Evolutionary conservation across 2,888 invertebrate genomes (phyloP).

Genomic region (Polylopha cassiicola): DNA sequence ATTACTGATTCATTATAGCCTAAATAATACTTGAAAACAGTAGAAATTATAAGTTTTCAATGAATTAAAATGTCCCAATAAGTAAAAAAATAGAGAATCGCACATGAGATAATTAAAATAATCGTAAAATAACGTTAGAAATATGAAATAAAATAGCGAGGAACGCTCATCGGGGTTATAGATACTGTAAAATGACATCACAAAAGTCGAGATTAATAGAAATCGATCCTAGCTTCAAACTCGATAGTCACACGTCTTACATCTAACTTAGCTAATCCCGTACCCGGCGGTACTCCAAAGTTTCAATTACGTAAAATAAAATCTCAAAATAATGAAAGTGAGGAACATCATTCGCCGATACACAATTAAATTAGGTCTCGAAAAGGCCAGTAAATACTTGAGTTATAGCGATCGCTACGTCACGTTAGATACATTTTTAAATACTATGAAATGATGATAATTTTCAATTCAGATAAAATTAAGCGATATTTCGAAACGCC

Average conservation of each 20-base stretch:
- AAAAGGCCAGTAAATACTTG: slow-evolving; percentile 68
- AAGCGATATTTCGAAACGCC: slow-evolving; percentile 29
- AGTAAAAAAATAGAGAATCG: slow-evolving; percentile 41
- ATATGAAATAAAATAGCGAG: slow-evolving; percentile 11
- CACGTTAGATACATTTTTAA: slow-evolving; percentile 58
- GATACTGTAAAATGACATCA: slow-evolving; percentile 44
- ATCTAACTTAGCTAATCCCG: slow-evolving; percentile 54
- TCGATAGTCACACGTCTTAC: slow-evolving; percentile 66
- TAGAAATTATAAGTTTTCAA: slow-evolving; percentile 42
- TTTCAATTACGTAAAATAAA: slow-evolving; percentile 33
- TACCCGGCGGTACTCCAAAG: slow-evolving; percentile 58
- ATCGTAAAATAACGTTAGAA: slow-evolving; percentile 25
- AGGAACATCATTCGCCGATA: slow-evolving; percentile 57
- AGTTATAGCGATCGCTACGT: slow-evolving; percentile 65
- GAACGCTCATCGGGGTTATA: slow-evolving; percentile 49
- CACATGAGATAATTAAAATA: slow-evolving; percentile 27
- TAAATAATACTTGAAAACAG: slow-evolving; percentile 51
- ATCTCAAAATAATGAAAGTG: slow-evolving; percentile 45
- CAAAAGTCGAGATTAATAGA: slow-evolving; percentile 44
- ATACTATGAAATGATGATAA: slow-evolving; percentile 54
- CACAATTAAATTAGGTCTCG: slow-evolving; percentile 35
- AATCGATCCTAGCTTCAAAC: slow-evolving; percentile 40
- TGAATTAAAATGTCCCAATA: slow-evolving; percentile 48
- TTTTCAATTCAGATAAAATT: slow-evolving; percentile 34
- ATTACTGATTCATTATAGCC: slow-evolving; percentile 43